These are phyloP conservation scores for Lordiphosa fenestrarum DNA, from an alignment of 2,888 invertebrate species.

Conservation along the genomic window DNA sequence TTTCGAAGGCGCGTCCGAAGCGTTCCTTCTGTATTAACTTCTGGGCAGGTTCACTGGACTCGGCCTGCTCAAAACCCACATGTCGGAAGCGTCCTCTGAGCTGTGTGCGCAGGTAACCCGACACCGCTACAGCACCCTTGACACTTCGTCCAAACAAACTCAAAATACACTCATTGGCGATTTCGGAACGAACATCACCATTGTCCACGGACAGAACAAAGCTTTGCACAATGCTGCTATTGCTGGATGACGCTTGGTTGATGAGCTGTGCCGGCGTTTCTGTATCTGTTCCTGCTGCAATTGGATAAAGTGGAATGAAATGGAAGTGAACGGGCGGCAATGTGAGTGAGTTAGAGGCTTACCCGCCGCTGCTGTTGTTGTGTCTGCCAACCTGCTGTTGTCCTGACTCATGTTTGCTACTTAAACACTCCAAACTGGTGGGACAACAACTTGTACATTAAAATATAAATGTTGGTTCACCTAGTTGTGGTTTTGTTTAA, in stretches of 20 bases:
- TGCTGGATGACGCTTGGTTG: background rate
- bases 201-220: constrained; percentile 28
- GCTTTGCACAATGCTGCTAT: constrained; percentile 5
- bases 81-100: constrained; percentile 29
- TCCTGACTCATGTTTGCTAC: too few relatives aligned
- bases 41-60: constrained; percentile 3
- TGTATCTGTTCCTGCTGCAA: too few relatives aligned
- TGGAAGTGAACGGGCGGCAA: too few relatives aligned
- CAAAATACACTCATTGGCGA: constrained; percentile 44
- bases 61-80: constrained; percentile 17
- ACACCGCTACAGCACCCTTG: constrained; percentile 20
- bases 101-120: constrained; percentile 30
- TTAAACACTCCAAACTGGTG: too few relatives aligned
- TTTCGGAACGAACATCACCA: constrained; percentile 29
- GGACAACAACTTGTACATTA: too few relatives aligned
- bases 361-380: background rate
- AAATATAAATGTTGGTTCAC: too few relatives aligned
- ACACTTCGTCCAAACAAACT: constrained; percentile 23
- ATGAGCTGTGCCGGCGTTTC: too few relatives aligned
- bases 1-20: constrained; percentile 21
- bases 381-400: too few relatives aligned
- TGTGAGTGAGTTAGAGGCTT: background rate
- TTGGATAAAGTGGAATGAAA: too few relatives aligned
- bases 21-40: constrained; percentile 15
- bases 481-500: too few relatives aligned